A percentile compares a stretch with the other conserved stretches of the same genome.
phyloP scores from a whole-genome alignment of 2,888 invertebrate species.

The Pterostichus niger region DNA sequence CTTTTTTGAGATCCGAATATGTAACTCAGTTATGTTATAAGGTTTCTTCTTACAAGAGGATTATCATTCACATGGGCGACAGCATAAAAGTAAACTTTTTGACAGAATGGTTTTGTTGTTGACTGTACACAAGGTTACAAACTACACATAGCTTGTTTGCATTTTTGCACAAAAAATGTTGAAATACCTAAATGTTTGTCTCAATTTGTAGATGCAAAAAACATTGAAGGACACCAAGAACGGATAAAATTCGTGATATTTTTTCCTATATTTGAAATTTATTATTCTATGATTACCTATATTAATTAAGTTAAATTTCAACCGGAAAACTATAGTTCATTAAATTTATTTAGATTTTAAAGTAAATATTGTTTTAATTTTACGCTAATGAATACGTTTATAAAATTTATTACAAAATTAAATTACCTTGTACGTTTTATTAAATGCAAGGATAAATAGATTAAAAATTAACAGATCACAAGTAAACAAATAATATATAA shows the following conservation, averaged over 20 bases:
- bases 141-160: constrained; percentile 39
- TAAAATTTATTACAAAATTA: constrained; percentile 7
- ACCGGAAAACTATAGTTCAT: not conserved
- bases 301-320: too few species aligned
- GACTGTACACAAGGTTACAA: constrained; percentile 46
- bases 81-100: constrained; percentile 3
- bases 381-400: not conserved
- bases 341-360: not conserved
- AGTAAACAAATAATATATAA: not conserved
- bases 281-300: not conserved
- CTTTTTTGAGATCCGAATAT: too few species aligned
- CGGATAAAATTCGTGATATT: constrained; percentile 20
- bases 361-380: not conserved
- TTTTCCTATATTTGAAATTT: not conserved
- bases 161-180: constrained; percentile 40
- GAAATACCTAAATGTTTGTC: constrained; percentile 47
- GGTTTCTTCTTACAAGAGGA: constrained; percentile 14
- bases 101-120: constrained; percentile 16
- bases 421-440: constrained; percentile 2
- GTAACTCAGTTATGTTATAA: too few species aligned
- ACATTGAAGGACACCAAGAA: constrained; percentile 28
- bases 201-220: constrained; percentile 42
- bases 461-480: constrained; percentile 24
- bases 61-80: not conserved
- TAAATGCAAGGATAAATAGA: not conserved